phyloP scores from a whole-genome alignment of 2,113 vertebrate species.

The Cygnus atratus region DNA sequence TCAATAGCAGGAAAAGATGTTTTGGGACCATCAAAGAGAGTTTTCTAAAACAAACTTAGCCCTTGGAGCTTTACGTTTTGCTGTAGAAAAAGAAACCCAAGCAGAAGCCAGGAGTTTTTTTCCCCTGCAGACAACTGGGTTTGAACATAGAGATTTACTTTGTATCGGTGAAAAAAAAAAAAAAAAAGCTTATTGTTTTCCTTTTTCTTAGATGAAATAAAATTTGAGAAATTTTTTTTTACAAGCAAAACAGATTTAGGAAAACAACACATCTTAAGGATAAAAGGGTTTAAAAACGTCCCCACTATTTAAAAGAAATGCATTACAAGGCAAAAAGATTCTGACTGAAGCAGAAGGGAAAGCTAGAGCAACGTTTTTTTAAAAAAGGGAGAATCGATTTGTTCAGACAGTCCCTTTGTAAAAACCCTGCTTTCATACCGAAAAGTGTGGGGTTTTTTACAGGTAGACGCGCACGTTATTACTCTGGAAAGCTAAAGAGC shows the following conservation, averaged over 20 bases:
- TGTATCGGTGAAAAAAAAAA: not conserved
- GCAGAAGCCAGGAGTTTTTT: constrained; percentile 48
- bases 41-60: constrained; percentile 73
- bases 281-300: not conserved
- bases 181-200: not conserved
- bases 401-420: not conserved
- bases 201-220: not conserved
- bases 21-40: constrained; percentile 71
- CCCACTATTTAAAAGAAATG: not conserved
- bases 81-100: constrained; percentile 59
- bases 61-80: constrained; percentile 68
- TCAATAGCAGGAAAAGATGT: constrained; percentile 74
- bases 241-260: constrained; percentile 23
- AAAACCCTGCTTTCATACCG: not conserved
- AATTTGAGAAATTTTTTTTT: not conserved
- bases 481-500: not conserved
- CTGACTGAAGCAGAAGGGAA: not conserved
- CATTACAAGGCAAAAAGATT: not conserved
- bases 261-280: not conserved
- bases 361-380: not conserved
- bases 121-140: constrained; percentile 20
- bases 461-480: not conserved
- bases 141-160: not conserved
- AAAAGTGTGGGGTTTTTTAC: not conserved
- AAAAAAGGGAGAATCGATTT: not conserved